A percentile compares a stretch with the other conserved stretches of the same genome.
Conservation (phyloP, 30 jellyfish, hydroid and myxozoan species). For the Mastigias papua region DNA sequence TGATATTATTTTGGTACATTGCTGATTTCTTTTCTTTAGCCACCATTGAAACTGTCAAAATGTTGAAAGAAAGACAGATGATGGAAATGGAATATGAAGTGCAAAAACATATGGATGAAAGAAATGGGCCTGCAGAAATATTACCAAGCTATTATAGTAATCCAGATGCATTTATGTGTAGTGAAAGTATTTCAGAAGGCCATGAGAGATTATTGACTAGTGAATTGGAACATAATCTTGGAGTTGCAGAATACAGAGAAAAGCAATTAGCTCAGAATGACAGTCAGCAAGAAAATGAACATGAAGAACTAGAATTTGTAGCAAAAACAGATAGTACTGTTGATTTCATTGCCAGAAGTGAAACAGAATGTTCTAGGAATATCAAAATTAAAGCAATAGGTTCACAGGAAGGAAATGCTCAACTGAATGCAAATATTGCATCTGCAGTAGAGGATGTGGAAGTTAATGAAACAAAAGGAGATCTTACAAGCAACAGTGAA, state of each 20-base stretch:
- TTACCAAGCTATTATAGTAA: neutral
- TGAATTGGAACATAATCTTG: neutral
- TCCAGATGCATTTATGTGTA: neutral
- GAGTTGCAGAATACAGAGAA: neutral
- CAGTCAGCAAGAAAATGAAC: neutral
- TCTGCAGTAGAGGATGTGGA: neutral
- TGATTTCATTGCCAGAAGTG: neutral
- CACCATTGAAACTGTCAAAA: constrained; percentile 41
- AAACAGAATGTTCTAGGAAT: neutral
- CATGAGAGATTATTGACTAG: neutral
- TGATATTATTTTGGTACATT: no score
- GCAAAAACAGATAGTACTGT: neutral
- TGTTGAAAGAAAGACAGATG: constrained; percentile 45
- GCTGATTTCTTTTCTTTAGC: constrained; percentile 29
- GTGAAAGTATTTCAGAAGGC: neutral
- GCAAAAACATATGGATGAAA: neutral
- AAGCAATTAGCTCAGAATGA: neutral
- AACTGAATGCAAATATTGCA: neutral
- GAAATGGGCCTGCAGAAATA: neutral
- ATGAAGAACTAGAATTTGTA: neutral
- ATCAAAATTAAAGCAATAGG: neutral
- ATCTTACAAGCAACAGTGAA: neutral
- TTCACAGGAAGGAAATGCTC: neutral
- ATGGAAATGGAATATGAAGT: constrained; percentile 46
- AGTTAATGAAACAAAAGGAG: neutral